Base-by-base conservation (phyloP, 2,797 vertebrate species). In the Enteromius thamalakanensis region DNA sequence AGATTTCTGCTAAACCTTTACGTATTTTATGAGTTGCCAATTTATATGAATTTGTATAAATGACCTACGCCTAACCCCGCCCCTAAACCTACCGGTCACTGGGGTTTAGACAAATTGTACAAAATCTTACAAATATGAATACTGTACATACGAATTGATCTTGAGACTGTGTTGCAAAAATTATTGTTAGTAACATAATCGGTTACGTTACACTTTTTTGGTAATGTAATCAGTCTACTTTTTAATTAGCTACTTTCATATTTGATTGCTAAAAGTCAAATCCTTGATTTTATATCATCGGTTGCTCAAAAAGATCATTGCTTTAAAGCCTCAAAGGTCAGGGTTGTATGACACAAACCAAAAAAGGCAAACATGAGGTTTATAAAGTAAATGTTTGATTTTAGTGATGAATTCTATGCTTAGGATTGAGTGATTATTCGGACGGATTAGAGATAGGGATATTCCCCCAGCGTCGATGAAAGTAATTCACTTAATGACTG, bases 401-500 rank as follows among this genome's bases (percentile, higher is more conserved):
- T 29, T 11, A 21, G n/a, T 58, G 23, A 32, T 77, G 75, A 64
- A 64, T 51, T 53, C 21, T 42, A 4, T 34, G 12, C 1, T 47
- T 11, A 14, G 40, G 29, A 53, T n/a, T 26, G 60, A 77, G 45
- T 34, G 21, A 55, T 79, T 84, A 34, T 78, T 55, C 26, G 6
- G 47, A 19, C 17, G 37, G 47, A 72, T 60, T 69, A 68, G 64
- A 37, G 76, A 72, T 34, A 67, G 21, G 49, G 51, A 69, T 77
- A 42, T 67, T 76, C 53, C 65, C 78, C 23, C 26, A 40, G 12
- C 45, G 23, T 9, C 3, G 19, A 84, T 84, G 40, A 81, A 85
- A 21, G 58, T 60, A 29, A 80, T 80, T 70, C 19, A 84, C 80
- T 81, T 71, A 40, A 84, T 83, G 78, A 68, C n/a, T 77, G 74